A percentile compares a stretch with the other conserved stretches of the same genome.
Evolutionary conservation across 2,797 vertebrate species (phyloP).

Genomic region (Falco naumanni): DNA sequence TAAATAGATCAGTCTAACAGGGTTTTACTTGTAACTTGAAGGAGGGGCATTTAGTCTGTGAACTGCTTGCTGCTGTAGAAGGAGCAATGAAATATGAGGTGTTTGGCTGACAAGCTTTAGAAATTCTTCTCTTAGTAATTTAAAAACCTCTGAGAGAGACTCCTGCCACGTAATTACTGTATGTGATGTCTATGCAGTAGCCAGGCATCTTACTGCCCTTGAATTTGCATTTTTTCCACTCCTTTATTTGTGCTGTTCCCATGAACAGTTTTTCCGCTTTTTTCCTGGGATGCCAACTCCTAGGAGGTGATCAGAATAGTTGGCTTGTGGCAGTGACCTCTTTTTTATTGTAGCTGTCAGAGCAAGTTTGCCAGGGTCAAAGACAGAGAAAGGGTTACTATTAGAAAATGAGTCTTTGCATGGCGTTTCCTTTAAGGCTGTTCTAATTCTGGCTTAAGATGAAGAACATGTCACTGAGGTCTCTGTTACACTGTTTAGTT

Average conservation of each 20-base stretch:
- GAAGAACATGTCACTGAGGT: not conserved
- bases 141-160: not conserved
- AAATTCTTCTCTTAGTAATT: not conserved
- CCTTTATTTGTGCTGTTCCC: not conserved
- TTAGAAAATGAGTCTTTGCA: not conserved
- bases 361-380: not conserved
- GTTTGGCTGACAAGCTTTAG: not conserved
- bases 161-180: not conserved
- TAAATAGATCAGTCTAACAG: not conserved
- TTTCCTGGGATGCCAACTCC: not conserved
- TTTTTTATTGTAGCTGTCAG: conserved; percentile 25
- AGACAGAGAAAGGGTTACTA: not conserved
- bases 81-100: not conserved
- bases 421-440: not conserved
- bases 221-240: not conserved
- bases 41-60: not conserved
- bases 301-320: not conserved
- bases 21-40: not conserved
- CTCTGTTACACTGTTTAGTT: conserved; percentile 28
- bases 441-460: conserved; percentile 7
- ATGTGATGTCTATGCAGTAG: not conserved
- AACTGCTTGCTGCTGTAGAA: not conserved
- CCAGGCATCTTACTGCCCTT: not conserved
- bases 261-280: not conserved
- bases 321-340: not conserved